phyloP scores from a whole-genome alignment of 2,113 vertebrate genomes.

The Martes martes region DNA sequence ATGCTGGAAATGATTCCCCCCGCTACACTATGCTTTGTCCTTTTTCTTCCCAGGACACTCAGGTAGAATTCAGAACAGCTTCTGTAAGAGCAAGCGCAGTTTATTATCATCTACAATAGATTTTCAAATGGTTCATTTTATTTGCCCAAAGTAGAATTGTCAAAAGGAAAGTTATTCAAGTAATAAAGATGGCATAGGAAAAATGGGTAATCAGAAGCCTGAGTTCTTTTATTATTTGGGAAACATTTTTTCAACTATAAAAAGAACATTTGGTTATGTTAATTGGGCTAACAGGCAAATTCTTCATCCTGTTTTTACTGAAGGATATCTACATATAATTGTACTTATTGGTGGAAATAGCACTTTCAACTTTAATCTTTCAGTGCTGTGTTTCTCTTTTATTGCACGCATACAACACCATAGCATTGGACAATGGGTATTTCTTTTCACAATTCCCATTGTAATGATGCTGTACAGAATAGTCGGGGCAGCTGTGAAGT shows the following conservation, averaged over 20 bases:
- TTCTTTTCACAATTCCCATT: background rate
- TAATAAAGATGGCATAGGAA: background rate
- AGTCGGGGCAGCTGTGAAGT: background rate
- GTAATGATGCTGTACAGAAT: background rate
- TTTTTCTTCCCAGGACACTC: background rate
- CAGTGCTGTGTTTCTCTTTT: background rate
- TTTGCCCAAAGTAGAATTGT: background rate
- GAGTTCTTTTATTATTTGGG: background rate
- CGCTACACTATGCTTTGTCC: background rate
- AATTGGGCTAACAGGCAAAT: background rate
- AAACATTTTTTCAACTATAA: background rate
- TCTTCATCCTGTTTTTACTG: background rate
- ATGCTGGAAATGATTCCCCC: background rate
- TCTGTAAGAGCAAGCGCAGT: background rate
- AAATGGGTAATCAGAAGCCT: background rate
- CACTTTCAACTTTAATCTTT: slow-evolving; percentile 15
- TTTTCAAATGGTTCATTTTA: background rate
- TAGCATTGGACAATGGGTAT: background rate
- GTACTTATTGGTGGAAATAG: background rate
- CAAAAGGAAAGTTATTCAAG: background rate
- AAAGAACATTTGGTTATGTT: background rate
- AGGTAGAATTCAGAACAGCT: background rate
- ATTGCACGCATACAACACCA: background rate
- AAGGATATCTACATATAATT: background rate
- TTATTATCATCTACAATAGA: background rate